These are phyloP conservation scores for Gastrophysa polygoni DNA, from an alignment of 2,888 invertebrate species.

Conservation along the genomic window DNA sequence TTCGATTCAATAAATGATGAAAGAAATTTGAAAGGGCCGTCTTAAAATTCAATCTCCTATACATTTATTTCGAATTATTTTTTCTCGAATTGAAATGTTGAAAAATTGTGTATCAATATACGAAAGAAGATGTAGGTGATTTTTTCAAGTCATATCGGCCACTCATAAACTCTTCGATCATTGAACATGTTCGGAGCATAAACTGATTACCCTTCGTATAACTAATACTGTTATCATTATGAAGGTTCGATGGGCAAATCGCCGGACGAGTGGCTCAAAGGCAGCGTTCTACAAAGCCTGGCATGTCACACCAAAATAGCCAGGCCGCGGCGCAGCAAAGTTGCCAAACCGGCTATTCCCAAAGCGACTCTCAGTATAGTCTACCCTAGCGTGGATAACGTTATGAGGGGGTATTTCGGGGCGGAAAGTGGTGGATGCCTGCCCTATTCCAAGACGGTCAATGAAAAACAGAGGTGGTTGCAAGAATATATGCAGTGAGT, in stretches of 20 bases:
- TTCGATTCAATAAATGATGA: too few species aligned
- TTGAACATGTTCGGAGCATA: too few species aligned
- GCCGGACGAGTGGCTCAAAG: constrained; percentile 74
- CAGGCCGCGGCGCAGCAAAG: constrained; percentile 59
- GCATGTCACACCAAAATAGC: constrained; percentile 63
- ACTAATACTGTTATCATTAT: not conserved
- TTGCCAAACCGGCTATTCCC: constrained; percentile 63
- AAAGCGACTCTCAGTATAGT: constrained; percentile 65
- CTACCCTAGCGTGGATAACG: constrained; percentile 84
- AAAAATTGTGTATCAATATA: too few species aligned
- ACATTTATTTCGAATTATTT: too few species aligned
- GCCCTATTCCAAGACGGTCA: constrained; percentile 74
- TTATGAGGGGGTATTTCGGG: constrained; percentile 83
- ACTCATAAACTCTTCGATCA: too few species aligned
- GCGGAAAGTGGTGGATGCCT: constrained; percentile 85
- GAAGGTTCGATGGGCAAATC: constrained; percentile 65
- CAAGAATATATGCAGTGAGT: constrained; percentile 76
- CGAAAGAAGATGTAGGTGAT: too few species aligned
- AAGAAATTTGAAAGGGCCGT: too few species aligned
- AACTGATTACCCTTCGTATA: too few species aligned
- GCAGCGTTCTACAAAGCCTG: constrained; percentile 67
- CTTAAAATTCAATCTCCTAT: too few species aligned
- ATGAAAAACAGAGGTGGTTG: constrained; percentile 87
- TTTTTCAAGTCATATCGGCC: too few species aligned
- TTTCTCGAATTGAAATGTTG: too few species aligned